Conservation (phyloP, 2,113 vertebrate genomes). For the Diadophis punctatus region DNA sequence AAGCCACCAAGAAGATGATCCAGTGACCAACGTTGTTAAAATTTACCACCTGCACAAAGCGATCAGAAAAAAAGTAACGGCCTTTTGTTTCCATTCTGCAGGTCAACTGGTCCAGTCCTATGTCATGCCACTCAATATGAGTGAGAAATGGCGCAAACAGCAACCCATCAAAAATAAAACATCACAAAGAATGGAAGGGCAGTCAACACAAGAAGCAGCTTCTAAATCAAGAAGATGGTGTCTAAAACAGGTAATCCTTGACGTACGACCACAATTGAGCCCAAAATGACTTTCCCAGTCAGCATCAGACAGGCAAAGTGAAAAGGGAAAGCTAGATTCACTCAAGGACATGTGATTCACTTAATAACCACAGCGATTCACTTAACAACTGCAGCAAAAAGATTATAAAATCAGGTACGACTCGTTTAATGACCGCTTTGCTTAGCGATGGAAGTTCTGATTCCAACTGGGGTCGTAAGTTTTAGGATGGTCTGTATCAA, state of each 20-base stretch:
- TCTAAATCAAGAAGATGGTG: conserved; percentile 7
- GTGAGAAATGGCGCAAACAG: neutral
- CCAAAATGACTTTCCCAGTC: neutral
- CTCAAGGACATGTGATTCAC: neutral
- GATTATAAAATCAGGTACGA: neutral
- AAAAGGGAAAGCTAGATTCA: no score
- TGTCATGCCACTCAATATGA: neutral
- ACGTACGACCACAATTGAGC: neutral
- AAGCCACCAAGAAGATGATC: conserved; percentile 19
- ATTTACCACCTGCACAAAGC: neutral
- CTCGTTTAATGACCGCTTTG: neutral
- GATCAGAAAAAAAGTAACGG: neutral
- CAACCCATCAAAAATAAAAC: neutral
- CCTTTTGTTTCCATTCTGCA: neutral
- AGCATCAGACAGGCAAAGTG: no score
- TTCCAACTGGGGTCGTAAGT: neutral
- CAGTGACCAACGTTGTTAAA: neutral
- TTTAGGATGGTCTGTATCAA: neutral
- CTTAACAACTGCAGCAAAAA: neutral
- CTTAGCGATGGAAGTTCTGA: neutral
- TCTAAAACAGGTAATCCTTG: neutral
- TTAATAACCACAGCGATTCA: neutral
- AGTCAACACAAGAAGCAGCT: neutral
- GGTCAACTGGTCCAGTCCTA: neutral
- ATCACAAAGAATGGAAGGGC: neutral